Percentiles rank a stretch among this genome's conserved stretches.
phyloP scores from a whole-genome alignment of 2,888 invertebrate genomes.

The Leistus spinibarbis region DNA sequence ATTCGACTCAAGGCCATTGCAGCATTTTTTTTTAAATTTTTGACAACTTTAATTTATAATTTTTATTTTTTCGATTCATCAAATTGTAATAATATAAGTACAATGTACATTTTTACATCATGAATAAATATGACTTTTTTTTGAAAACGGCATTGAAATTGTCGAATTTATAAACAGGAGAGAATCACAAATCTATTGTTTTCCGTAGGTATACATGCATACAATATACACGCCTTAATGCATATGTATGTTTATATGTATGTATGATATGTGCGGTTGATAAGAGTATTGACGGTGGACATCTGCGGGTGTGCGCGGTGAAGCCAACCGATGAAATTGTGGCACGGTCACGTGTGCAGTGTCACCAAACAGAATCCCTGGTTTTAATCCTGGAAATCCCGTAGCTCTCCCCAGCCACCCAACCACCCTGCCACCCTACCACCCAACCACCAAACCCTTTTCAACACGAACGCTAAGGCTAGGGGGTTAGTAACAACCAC shows the following conservation, averaged over 20 bases:
- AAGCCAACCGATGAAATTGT: neutral
- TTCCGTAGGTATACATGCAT: neutral
- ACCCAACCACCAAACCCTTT: neutral
- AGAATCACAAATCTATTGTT: neutral
- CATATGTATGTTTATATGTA: constrained; percentile 1
- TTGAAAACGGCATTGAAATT: neutral
- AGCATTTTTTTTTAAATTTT: too few species aligned
- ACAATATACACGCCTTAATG: neutral
- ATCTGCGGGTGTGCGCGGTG: constrained; percentile 8
- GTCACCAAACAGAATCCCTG: constrained; percentile 36
- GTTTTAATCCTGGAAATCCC: constrained; percentile 30
- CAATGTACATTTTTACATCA: too few species aligned
- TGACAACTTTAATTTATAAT: too few species aligned
- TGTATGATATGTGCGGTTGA: constrained; percentile 11
- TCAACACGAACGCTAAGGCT: neutral
- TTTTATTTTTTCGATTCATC: too few species aligned
- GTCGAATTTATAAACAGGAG: neutral
- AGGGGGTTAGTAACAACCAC: neutral
- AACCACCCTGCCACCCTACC: neutral
- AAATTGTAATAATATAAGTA: too few species aligned
- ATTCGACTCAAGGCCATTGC: too few species aligned
- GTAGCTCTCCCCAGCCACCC: neutral
- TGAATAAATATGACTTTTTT: too few species aligned
- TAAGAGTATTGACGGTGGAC: constrained; percentile 18
- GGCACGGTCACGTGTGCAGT: constrained; percentile 16